These are phyloP conservation scores for Capreolus pygargus DNA, from an alignment of 2,113 vertebrate species.

Conservation along the genomic window DNA sequence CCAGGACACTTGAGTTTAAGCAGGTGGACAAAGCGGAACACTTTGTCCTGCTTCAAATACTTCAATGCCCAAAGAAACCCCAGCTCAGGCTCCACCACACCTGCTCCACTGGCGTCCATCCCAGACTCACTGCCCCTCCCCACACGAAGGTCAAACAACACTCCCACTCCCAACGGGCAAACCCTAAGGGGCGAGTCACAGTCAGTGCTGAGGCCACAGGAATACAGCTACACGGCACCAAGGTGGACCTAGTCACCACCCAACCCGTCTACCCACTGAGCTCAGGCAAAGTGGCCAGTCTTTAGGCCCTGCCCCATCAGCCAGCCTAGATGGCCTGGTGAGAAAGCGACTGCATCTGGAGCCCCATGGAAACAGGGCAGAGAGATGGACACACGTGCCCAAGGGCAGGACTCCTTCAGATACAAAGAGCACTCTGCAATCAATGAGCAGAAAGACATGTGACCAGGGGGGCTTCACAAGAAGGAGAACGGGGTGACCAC, in stretches of 20 bases:
- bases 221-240: not conserved
- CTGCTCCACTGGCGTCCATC: not conserved
- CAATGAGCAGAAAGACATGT: not conserved
- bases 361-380: not conserved
- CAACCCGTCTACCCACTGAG: not conserved
- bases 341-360: accelerated
- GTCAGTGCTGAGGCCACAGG: not conserved
- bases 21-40: not conserved
- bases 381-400: accelerated
- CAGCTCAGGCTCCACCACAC: accelerated
- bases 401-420: not conserved
- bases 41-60: not conserved
- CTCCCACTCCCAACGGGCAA: accelerated
- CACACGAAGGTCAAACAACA: not conserved
- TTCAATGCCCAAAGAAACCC: not conserved
- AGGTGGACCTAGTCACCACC: accelerated
- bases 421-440: not conserved
- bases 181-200: too few relatives aligned
- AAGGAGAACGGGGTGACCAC: not conserved
- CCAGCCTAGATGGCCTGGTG: not conserved
- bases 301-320: accelerated
- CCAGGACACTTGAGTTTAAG: not conserved
- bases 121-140: not conserved
- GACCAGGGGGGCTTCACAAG: not conserved
- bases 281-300: not conserved